phyloP scores from a whole-genome alignment of 2,888 invertebrate species.

The Peribatodes rhomboidaria region DNA sequence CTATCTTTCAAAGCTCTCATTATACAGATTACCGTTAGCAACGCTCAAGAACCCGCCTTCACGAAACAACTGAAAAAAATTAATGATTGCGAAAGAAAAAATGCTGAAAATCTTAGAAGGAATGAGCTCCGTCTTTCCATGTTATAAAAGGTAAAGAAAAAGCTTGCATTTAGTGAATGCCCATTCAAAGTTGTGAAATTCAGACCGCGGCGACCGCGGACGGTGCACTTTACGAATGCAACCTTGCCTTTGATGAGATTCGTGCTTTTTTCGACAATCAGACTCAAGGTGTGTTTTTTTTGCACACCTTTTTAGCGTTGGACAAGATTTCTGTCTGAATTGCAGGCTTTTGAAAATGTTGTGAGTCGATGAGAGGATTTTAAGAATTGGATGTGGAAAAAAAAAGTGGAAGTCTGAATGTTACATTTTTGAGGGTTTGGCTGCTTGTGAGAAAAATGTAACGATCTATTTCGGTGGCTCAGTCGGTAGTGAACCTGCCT shows the following conservation, averaged over 20 bases:
- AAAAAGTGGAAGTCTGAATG: neutral
- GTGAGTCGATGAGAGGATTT: slow-evolving; percentile 36
- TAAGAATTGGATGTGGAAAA: slow-evolving; percentile 25
- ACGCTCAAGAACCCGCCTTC: slow-evolving; percentile 48
- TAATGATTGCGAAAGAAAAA: slow-evolving; percentile 71
- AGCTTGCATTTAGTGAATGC: slow-evolving; percentile 83
- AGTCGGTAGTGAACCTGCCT: too few species aligned
- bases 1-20: slow-evolving; percentile 40
- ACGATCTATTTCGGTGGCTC: too few species aligned
- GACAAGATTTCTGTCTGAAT: slow-evolving; percentile 52
- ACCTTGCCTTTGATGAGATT: slow-evolving; percentile 75
- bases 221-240: slow-evolving; percentile 80
- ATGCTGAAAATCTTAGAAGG: slow-evolving; percentile 70
- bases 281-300: slow-evolving; percentile 66
- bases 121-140: slow-evolving; percentile 79
- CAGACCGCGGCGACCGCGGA: slow-evolving; percentile 72
- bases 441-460: too few species aligned
- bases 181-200: slow-evolving; percentile 78
- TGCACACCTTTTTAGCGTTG: slow-evolving; percentile 50
- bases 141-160: slow-evolving; percentile 81
- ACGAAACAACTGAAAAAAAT: slow-evolving; percentile 60
- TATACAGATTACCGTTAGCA: slow-evolving; percentile 47
- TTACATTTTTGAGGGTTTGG: too few species aligned
- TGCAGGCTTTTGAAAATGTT: slow-evolving; percentile 47
- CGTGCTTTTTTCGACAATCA: slow-evolving; percentile 81